Percentiles rank a stretch among this genome's conserved stretches.
Conservation (phyloP, 1,140 invertebrate genomes). For the Probaryconus sp. region DNA sequence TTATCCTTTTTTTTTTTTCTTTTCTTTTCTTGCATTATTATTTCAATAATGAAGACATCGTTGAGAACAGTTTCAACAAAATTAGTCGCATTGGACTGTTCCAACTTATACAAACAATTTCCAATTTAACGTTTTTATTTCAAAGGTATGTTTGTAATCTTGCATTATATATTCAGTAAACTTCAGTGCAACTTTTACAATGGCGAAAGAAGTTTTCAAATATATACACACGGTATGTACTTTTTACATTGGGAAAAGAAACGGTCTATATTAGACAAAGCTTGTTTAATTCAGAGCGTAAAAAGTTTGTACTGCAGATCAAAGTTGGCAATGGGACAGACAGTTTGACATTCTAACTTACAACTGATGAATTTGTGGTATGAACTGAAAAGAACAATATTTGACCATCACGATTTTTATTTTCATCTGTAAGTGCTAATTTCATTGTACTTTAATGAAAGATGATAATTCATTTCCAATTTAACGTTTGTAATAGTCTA, state of each 20-base stretch:
- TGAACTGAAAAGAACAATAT: constrained; percentile 1
- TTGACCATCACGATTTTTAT: no score
- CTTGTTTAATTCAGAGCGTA: constrained; percentile 32
- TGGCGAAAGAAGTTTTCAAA: constrained; percentile 21
- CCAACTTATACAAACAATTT: no score
- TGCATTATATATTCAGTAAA: constrained; percentile 20
- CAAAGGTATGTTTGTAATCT: constrained; percentile 8
- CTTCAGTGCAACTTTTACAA: constrained; percentile 13
- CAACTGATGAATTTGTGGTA: constrained; percentile 15
- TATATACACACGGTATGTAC: background rate
- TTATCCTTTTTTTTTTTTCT: no score
- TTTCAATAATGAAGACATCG: no score
- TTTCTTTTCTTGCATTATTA: no score
- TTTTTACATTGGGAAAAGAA: constrained; percentile 9
- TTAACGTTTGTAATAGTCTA: no score
- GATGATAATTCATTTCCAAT: no score
- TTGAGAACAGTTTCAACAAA: no score
- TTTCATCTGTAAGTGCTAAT: no score
- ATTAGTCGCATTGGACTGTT: no score
- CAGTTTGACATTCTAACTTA: constrained; percentile 4
- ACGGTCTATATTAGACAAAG: constrained; percentile 32
- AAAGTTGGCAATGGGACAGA: constrained; percentile 14
- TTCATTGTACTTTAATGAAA: no score
- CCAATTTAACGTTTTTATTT: no score
- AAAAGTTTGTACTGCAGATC: constrained; percentile 15